Evolutionary conservation across 2,113 vertebrate species (phyloP).

Genomic region (Gadus chalcogrammus): DNA sequence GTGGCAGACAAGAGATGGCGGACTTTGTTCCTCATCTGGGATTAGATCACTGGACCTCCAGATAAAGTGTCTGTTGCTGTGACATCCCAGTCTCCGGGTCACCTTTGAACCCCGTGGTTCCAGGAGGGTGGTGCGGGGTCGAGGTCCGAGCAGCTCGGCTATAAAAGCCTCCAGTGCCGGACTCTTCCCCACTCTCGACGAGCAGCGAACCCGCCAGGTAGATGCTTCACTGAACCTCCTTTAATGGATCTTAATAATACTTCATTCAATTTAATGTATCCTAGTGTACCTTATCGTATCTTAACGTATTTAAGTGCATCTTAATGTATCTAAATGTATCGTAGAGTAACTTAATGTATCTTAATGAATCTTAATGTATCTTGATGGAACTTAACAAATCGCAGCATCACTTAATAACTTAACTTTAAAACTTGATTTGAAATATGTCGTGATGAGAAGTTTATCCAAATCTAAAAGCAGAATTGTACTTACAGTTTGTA

Average conservation of each 20-base stretch:
- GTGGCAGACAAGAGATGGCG: too few relatives aligned
- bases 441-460: background rate
- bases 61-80: background rate
- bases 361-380: too few relatives aligned
- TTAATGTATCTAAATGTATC: too few relatives aligned
- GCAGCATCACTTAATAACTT: too few relatives aligned
- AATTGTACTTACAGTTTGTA: background rate
- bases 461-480: background rate
- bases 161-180: conserved; percentile 34
- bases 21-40: background rate
- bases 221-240: background rate
- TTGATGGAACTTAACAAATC: too few relatives aligned
- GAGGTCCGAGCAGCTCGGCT: conserved; percentile 44
- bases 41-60: background rate
- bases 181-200: conserved; percentile 26
- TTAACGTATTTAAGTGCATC: too few relatives aligned
- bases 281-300: too few relatives aligned
- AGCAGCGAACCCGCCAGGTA: conserved; percentile 47
- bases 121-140: conserved; percentile 39
- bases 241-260: too few relatives aligned
- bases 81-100: background rate
- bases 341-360: too few relatives aligned
- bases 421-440: background rate
- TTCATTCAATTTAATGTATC: too few relatives aligned
- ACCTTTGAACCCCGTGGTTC: conserved; percentile 43